Base-by-base conservation (phyloP, 2,797 vertebrate genomes). In the Antennarius maculatus region DNA sequence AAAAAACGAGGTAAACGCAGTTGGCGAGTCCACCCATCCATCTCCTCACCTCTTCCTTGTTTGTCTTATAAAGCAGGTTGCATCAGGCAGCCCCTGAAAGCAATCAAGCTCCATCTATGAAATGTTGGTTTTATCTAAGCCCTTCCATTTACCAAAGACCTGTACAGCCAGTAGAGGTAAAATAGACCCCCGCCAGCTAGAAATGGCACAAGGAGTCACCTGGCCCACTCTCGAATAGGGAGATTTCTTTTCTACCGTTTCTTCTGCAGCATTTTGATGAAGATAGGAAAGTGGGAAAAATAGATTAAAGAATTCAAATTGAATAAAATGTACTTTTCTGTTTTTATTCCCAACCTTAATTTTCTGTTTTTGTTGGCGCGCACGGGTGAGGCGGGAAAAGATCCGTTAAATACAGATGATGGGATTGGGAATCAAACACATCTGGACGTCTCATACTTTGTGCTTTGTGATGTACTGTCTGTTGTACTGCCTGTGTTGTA, bases 51-150 rank as follows among this genome's bases (percentile, higher is more conserved):
- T 64, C 69, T 28, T 55, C 53, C 23, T 73, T 82, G 72, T 88
- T 82, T 81, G 80, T 45, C 53, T 56, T 60, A 57, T 65, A 71
- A 74, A 80, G 66, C 71, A 59, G 69, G 71, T 62, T 50, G 60
- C 69, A 67, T 82, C 53, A 17, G 57, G 52, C 42, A 12, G 64
- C 68, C 58, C 61, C 43, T 47, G 62, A 71, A 74, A 79, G 64
- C 76, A 86, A 83, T 85, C 74, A 75, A 41, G 54, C 18, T 11
- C 54, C 3, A 56, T 62, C 67, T 62, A 59, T 60, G 60, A 76
- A 62, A 73, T 86, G 67, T 81, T 80, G 71, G 71, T 80, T 83
- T 81, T 77, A 76, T 76, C 75, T 59, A 48, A 82, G 74, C 72
- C 54, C 55, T 58, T 71, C 57, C 69, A 73, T 75, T 81, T 72